Evolutionary conservation across 2,888 invertebrate species (phyloP), one percentile per base, ranked within the genome.

Genomic region (Anorthoa munda): DNA sequence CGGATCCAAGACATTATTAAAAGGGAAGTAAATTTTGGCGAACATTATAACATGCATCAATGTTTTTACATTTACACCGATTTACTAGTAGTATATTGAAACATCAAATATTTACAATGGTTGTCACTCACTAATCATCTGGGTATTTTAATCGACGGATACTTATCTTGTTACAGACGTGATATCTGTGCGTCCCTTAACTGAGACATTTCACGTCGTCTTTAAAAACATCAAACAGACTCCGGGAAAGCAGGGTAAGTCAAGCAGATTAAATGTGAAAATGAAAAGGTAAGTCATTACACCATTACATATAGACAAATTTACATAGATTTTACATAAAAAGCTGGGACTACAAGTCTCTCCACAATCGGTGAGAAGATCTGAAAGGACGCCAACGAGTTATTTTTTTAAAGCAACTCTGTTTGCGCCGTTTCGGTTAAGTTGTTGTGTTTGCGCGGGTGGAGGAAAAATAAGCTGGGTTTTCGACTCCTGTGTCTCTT

Each of bases 91-190:
- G n/a, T 51, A 21, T 58, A 55, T 63, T 66, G 45, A 17, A 80
- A 72, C 72, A 80, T 75, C 60, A 68, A 83, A 71, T 53, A 77
- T 65, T 66, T 77, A 46, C 23, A 75, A 84, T 86, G 86, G 86
- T 84, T 76, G 86, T 81, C 86, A 86, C 86, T 86, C 86, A 86
- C 86, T 79, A 80, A 82, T 75, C 82, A 73, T 55, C 46, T 58
- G 59, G 59, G 48, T 66, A 53, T 53, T 68, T 18, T 13, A 63
- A 23, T 70, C 65, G 17, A 64, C 56, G 48, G 15, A 79, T 76
- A 81, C 81, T 75, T 80, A 79, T 75, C 75, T 81, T 80, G 48
- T 56, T 61, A 76, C 39, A 31, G 58, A 63, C 26, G 67, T 50
- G 39, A 5, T 53, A 45, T 53, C 15, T 50, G 45, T 21, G 51